Conservation (phyloP, 35 echinoderm and acorn worm genomes). For the Chiridota heheva region DNA sequence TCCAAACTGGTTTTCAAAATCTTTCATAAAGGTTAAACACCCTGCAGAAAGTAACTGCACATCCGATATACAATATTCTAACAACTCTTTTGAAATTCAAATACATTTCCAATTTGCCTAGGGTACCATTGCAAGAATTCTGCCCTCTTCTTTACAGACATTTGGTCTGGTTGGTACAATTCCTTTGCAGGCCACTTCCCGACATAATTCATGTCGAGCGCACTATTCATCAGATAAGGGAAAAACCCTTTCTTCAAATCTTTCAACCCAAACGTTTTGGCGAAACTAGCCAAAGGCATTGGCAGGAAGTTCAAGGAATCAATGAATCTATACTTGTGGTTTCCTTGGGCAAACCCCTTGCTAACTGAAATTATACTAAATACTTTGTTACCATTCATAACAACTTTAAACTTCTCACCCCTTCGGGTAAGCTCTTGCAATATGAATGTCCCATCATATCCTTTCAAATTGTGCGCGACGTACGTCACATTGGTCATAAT, state of each 20-base stretch:
- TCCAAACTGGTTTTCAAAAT: too few relatives aligned
- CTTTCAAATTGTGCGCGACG: too few relatives aligned
- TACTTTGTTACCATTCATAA: too few relatives aligned
- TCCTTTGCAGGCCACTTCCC: neutral
- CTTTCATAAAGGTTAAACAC: too few relatives aligned
- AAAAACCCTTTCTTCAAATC: slow-evolving; percentile 36
- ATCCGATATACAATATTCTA: slow-evolving; percentile 12
- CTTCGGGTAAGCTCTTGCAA: too few relatives aligned
- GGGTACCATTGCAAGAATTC: slow-evolving; percentile 7
- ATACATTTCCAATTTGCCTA: neutral
- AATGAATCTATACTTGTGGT: too few relatives aligned
- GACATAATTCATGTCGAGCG: slow-evolving; percentile 31
- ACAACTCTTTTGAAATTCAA: slow-evolving; percentile 29
- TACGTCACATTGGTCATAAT: too few relatives aligned
- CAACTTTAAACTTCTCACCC: too few relatives aligned
- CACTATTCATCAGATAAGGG: slow-evolving; percentile 30
- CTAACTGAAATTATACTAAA: too few relatives aligned
- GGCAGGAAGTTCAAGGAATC: slow-evolving; percentile 40
- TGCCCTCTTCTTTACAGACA: slow-evolving; percentile 10
- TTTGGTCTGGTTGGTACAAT: slow-evolving; percentile 9
- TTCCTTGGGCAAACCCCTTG: too few relatives aligned
- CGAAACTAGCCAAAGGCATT: slow-evolving; percentile 32
- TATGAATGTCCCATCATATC: too few relatives aligned
- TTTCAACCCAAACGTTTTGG: slow-evolving; percentile 40
- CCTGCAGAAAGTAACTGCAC: too few relatives aligned